Conservation (phyloP, 1,140 invertebrate species). For the Ephestia elutella region DNA sequence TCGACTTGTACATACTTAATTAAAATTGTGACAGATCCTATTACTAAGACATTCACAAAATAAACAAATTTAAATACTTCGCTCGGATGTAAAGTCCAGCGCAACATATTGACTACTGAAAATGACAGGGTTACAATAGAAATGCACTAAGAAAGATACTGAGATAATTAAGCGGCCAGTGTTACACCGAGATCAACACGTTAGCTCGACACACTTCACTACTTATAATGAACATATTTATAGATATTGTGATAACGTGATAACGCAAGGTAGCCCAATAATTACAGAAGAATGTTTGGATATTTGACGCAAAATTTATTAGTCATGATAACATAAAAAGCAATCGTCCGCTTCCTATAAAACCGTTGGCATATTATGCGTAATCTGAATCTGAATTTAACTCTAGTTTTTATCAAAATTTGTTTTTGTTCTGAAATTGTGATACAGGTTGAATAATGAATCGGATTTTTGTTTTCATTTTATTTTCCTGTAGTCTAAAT, state of each 20-base stretch:
- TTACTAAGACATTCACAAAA: no score
- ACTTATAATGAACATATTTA: slow-evolving; percentile 53
- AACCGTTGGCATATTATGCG: slow-evolving; percentile 21
- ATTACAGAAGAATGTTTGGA: slow-evolving; percentile 20
- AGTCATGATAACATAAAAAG: slow-evolving; percentile 13
- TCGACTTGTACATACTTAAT: no score
- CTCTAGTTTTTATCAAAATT: no score
- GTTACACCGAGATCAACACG: slow-evolving; percentile 35
- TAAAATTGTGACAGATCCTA: no score
- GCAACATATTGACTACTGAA: slow-evolving; percentile 32
- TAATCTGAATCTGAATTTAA: background rate
- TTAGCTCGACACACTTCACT: slow-evolving; percentile 44
- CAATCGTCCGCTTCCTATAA: background rate
- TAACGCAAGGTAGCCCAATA: slow-evolving; percentile 57
- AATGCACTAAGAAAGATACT: slow-evolving; percentile 10
- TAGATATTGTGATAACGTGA: slow-evolving; percentile 65
- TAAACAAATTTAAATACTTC: slow-evolving; percentile 33
- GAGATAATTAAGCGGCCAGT: slow-evolving; percentile 11
- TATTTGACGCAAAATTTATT: slow-evolving; percentile 2
- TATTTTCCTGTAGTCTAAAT: no score
- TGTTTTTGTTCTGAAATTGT: no score
- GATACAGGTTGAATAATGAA: no score
- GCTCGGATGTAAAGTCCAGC: slow-evolving; percentile 44
- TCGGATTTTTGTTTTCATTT: no score
- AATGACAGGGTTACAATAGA: background rate